Base-by-base conservation (phyloP, 2,888 invertebrate species). In the Beris morrisii region DNA sequence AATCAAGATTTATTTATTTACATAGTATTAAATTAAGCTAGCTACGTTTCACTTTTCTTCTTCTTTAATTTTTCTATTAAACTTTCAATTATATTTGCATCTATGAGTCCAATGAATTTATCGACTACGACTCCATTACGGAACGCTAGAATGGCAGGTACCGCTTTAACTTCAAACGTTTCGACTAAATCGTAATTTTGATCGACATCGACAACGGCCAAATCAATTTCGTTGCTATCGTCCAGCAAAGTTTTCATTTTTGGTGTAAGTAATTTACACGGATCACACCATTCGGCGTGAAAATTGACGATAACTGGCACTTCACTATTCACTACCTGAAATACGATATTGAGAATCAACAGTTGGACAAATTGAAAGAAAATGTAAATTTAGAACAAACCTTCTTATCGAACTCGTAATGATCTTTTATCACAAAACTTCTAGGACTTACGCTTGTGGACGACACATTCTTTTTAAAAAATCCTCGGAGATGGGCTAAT, bases 211-310 rank as follows among this genome's bases (percentile, higher is more conserved):
- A 93, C 88, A 28, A 92, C 87, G 1, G 93, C 93, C 71, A 93
- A 81, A 79, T 93, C 88, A 61, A 93, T 83, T 73, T 89, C 85
- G 7, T 84, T 83, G 59, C 88, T 86, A 2, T 89, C 88, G 72
- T 88, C 88, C 38, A 93, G 85, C 59, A 93, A 79, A 76, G 91
- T 90, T 73, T 86, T 86, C 78, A 93, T 85, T 79, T 91, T 91
- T 2, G 93, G 93, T 0, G 93, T 93, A 12, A 93, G 83, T 74
- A 92, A 90, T 80, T 92, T 92, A 79, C 93, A 93, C 0, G 93
- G 93, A 79, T 92, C 92, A 75, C 93, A 93, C 93, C 93, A 93
- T 72, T 93, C 92, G 0, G 93, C 93, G 75, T 93, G 93, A 76
- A 93, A 93, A 78, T 93, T 93, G 0, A 93, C 92, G 78, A 93